Conservation (phyloP, 2,797 vertebrate genomes). For the Pseudomugil gertrudae region DNA sequence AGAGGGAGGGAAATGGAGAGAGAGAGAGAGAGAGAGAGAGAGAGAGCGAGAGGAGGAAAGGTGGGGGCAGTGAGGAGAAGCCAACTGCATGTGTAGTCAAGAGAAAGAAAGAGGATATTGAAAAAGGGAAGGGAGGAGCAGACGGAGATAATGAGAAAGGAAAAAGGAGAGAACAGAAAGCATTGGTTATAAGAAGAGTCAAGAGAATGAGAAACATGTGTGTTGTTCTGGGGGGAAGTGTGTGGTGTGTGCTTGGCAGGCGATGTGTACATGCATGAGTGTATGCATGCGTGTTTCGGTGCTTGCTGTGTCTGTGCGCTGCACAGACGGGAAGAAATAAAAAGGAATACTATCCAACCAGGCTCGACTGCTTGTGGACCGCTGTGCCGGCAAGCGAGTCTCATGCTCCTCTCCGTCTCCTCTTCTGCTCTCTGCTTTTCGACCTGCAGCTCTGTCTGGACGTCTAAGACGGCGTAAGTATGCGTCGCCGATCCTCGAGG, state of each 20-base stretch:
- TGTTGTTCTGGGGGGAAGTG: conserved; percentile 67
- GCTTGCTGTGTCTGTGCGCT: conserved; percentile 55
- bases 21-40: conserved; percentile 60
- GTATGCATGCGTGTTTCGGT: conserved; percentile 58
- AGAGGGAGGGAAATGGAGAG: conserved; percentile 70
- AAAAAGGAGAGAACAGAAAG: conserved; percentile 80
- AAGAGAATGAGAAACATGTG: conserved; percentile 72
- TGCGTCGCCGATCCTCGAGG: conserved; percentile 24
- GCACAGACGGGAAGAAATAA: conserved; percentile 68
- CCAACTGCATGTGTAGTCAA: conserved; percentile 79
- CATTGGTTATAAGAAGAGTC: conserved; percentile 75
- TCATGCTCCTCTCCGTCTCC: conserved; percentile 71
- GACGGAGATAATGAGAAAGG: conserved; percentile 85
- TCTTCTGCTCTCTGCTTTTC: conserved; percentile 65
- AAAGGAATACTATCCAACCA: conserved; percentile 60
- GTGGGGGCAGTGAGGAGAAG: conserved; percentile 79
- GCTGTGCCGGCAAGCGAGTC: conserved; percentile 62
- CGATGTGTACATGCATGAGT: conserved; percentile 60
- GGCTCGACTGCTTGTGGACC: conserved; percentile 56
- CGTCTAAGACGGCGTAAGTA: conserved; percentile 79
- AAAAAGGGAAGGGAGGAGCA: conserved; percentile 85
- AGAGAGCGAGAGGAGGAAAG: conserved; percentile 53
- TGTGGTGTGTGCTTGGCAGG: conserved; percentile 54
- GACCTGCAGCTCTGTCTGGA: conserved; percentile 65
- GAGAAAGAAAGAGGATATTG: conserved; percentile 85